These are phyloP conservation scores for Notoglanidium macrostoma DNA, from an alignment of 2,797 vertebrate species.

Conservation along the genomic window DNA sequence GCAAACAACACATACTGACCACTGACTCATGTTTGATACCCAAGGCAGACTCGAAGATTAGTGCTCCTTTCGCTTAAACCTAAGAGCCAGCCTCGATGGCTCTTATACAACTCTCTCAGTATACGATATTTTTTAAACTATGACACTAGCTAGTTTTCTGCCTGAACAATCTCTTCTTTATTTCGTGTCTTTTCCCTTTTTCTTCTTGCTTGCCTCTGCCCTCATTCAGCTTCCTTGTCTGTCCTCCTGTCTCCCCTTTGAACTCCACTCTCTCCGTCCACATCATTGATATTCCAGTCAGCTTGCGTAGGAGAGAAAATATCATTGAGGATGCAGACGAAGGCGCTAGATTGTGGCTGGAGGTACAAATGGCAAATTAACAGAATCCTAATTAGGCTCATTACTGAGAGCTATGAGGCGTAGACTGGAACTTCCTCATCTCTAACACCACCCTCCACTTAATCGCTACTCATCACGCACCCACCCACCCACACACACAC, in stretches of 20 bases:
- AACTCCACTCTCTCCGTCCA: constrained; percentile 22
- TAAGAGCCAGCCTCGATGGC: background rate
- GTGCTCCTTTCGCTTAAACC: background rate
- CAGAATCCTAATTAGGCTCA: constrained; percentile 60
- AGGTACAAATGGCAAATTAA: constrained; percentile 61
- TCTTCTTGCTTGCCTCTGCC: constrained; percentile 36
- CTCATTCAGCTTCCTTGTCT: constrained; percentile 27
- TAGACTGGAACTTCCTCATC: constrained; percentile 54
- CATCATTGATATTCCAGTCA: constrained; percentile 54
- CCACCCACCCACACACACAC: constrained; percentile 31
- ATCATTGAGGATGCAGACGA: constrained; percentile 54
- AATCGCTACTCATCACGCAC: constrained; percentile 24
- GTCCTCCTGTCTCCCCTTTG: constrained; percentile 31
- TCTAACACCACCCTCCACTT: constrained; percentile 48
- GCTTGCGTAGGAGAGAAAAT: constrained; percentile 31
- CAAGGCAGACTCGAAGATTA: background rate
- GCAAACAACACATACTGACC: constrained; percentile 16
- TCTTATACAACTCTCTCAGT: background rate
- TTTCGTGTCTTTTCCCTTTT: constrained; percentile 28
- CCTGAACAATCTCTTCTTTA: constrained; percentile 13
- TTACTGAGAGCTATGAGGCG: constrained; percentile 55
- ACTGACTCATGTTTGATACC: constrained; percentile 20
- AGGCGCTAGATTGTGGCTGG: constrained; percentile 56
- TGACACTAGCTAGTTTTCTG: background rate
- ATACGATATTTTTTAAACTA: background rate